These are phyloP conservation scores for Chaetorhynchus papuensis DNA, from an alignment of 2,113 vertebrate species.

Conservation along the genomic window DNA sequence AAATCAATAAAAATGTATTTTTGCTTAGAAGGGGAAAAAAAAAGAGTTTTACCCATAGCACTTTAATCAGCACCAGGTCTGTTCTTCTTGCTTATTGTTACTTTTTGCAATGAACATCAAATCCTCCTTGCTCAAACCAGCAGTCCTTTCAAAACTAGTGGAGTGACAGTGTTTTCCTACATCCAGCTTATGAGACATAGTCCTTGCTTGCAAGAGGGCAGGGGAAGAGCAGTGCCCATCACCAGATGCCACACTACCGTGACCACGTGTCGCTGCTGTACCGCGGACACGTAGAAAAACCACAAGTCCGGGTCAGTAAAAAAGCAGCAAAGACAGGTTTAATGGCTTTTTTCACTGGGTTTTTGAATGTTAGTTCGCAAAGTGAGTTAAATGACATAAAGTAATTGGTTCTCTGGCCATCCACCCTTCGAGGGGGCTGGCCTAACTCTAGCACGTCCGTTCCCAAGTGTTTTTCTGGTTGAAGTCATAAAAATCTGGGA, in stretches of 20 bases:
- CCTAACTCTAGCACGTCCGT: no score
- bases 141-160: not conserved
- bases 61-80: not conserved
- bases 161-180: not conserved
- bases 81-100: not conserved
- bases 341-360: no score
- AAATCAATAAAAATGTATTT: not conserved
- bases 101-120: not conserved
- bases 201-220: not conserved
- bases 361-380: no score
- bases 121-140: not conserved
- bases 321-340: no score
- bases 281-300: no score
- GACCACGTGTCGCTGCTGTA: no score
- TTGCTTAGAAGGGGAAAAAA: not conserved
- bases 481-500: no score
- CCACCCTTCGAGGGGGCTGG: no score
- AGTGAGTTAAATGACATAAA: no score
- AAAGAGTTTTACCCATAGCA: not conserved
- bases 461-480: no score
- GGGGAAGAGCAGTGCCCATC: not conserved
- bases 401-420: no score
- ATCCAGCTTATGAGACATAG: not conserved
- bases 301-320: no score
- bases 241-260: accelerated